Evolutionary conservation across 2,888 invertebrate species (phyloP), one percentile per base, ranked within the genome.

Genomic region (Acleris cristana): DNA sequence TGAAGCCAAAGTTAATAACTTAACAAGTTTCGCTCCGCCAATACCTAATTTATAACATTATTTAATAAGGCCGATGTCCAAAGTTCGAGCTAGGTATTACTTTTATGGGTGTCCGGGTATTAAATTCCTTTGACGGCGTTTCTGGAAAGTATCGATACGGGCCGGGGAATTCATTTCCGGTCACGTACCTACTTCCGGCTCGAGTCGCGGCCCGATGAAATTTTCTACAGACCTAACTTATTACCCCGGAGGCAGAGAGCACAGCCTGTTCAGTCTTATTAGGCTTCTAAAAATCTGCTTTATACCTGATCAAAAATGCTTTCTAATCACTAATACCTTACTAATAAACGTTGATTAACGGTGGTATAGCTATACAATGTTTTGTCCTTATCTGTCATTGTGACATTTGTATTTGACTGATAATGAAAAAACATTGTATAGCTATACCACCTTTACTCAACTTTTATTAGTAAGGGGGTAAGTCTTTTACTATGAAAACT

Each of bases 111-210:
- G 62, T 21, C 44, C 40, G 51, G 52, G 51, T 66, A 81, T 80
- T 78, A 73, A 77, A 78, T 80, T 74, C 69, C 71, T 75, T 71
- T 40, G 65, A 57, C 65, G 65, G 57, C 52, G 53, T 55, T 70
- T 65, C 71, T 76, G 76, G 71, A 79, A 76, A 77, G 76, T 79
- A 80, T 80, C 77, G 74, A 71, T 72, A 72, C 55, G 52, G 76
- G 76, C 79, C 82, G 79, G 84, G 77, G 82, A 85, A 83, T 80
- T 82, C 79, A 84, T 85, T 84, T 85, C 82, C 85, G 79, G 83
- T 83, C 85, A 85, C 85, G 83, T 83, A 70, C 74, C 70, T 65
- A 76, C 78, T 78, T 84, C 84, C 84, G 80, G 73, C 71, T 75
- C 74, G 72, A 65, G 64, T 68, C 48, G 61, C 48, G 71, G 61